These are phyloP conservation scores for Entosphenus tridentatus DNA, from an alignment of 2,113 vertebrate species.

Conservation along the genomic window DNA sequence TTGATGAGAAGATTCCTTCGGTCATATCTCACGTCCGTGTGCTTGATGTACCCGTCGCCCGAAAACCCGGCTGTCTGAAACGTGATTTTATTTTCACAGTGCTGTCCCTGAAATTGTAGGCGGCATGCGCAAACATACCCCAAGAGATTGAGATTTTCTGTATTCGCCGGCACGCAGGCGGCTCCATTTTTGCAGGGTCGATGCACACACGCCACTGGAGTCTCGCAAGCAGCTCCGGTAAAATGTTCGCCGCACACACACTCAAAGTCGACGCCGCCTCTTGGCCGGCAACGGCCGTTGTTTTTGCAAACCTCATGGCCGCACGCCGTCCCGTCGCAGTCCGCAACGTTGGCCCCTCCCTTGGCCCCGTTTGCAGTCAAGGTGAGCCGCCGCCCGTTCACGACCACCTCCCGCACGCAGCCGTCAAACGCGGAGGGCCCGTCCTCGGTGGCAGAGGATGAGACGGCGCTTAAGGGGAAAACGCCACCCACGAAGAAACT, in stretches of 20 bases:
- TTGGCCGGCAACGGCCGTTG: slow-evolving; percentile 22
- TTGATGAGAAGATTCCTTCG: slow-evolving; percentile 28
- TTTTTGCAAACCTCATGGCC: slow-evolving; percentile 44
- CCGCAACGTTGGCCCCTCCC: slow-evolving; percentile 36
- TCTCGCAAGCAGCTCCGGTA: slow-evolving; percentile 30
- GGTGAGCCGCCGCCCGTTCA: slow-evolving; percentile 35
- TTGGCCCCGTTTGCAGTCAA: slow-evolving; percentile 30
- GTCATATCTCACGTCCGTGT: slow-evolving; percentile 28
- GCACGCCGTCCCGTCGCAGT: slow-evolving; percentile 47
- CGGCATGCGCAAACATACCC: slow-evolving; percentile 36
- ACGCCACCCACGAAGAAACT: slow-evolving; percentile 45
- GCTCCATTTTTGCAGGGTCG: slow-evolving; percentile 26
- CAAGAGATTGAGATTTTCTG: background rate
- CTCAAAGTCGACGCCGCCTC: slow-evolving; percentile 17
- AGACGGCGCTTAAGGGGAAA: slow-evolving; percentile 27
- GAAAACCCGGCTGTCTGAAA: slow-evolving; percentile 29
- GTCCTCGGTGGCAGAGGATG: slow-evolving; percentile 25
- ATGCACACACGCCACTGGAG: slow-evolving; percentile 24
- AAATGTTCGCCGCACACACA: slow-evolving; percentile 31
- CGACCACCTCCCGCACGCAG: slow-evolving; percentile 27
- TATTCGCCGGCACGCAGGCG: slow-evolving; percentile 20
- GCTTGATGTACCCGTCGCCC: slow-evolving; percentile 41
- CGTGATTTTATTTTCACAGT: slow-evolving; percentile 23
- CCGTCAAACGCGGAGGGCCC: slow-evolving; percentile 36
- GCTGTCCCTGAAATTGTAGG: slow-evolving; percentile 32